These are phyloP conservation scores for Aphelocoma coerulescens DNA, from an alignment of 2,113 vertebrate species.

Conservation along the genomic window DNA sequence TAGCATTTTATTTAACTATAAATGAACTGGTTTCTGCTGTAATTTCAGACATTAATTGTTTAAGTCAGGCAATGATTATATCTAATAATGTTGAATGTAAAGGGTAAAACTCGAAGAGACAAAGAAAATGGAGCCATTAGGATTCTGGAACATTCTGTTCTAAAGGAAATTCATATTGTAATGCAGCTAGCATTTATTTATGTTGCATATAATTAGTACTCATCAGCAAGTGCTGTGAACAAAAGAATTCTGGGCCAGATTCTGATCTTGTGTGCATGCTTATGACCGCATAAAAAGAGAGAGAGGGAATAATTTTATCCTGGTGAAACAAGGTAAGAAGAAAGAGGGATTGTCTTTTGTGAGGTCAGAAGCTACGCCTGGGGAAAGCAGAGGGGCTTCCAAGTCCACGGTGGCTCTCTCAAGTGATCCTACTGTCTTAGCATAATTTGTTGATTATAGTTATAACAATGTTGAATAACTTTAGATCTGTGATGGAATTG, in stretches of 20 bases:
- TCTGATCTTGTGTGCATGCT: background rate
- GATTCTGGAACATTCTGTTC: conserved; percentile 26
- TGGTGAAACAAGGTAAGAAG: background rate
- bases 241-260: background rate
- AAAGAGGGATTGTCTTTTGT: background rate
- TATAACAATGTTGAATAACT: background rate
- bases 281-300: background rate
- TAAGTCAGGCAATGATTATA: background rate
- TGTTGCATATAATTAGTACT: background rate
- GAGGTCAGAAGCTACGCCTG: background rate
- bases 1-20: background rate
- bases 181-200: background rate
- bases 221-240: background rate
- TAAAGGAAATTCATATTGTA: background rate
- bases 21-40: background rate
- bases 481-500: background rate
- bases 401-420: background rate
- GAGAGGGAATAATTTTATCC: background rate
- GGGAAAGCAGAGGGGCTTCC: background rate
- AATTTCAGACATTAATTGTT: background rate
- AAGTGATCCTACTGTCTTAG: background rate
- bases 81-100: background rate
- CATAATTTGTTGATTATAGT: background rate
- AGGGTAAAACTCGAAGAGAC: background rate
- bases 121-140: conserved; percentile 35